A percentile compares a stretch with the other conserved stretches of the same genome.
phyloP scores from a whole-genome alignment of 2,888 invertebrate genomes.

The Baccha elongata region DNA sequence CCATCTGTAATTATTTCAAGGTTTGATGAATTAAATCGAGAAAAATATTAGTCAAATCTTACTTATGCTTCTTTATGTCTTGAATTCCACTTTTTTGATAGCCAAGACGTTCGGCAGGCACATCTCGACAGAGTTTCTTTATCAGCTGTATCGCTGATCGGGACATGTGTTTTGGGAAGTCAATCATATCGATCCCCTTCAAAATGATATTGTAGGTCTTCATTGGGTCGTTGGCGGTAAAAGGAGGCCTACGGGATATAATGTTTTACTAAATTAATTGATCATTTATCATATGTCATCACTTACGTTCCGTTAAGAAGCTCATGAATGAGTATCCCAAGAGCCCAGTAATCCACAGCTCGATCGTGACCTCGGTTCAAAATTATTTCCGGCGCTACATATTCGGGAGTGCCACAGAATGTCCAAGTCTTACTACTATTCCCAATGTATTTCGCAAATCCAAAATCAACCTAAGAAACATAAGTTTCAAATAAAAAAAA shows the following conservation, averaged over 20 bases:
- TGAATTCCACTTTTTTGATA: slow-evolving; percentile 94
- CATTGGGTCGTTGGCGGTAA: slow-evolving; percentile 95
- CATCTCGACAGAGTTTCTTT: slow-evolving; percentile 92
- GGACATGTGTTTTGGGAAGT: slow-evolving; percentile 91
- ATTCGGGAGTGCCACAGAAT: slow-evolving; percentile 98
- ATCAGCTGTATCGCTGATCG: slow-evolving; percentile 92
- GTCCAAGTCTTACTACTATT: slow-evolving; percentile 95
- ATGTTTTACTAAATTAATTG: too few relatives aligned
- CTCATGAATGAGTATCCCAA: slow-evolving; percentile 94
- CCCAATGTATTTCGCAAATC: slow-evolving; percentile 94
- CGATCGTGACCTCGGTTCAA: slow-evolving; percentile 89
- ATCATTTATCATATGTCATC: neutral
- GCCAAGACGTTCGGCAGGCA: slow-evolving; percentile 94
- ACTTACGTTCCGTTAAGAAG: slow-evolving; percentile 91
- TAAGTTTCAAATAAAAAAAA: neutral
- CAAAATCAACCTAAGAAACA: slow-evolving; percentile 90
- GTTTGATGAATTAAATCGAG: neutral
- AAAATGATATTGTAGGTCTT: slow-evolving; percentile 96
- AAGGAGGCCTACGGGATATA: slow-evolving; percentile 87
- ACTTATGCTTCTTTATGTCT: slow-evolving; percentile 94
- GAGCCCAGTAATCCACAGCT: slow-evolving; percentile 97
- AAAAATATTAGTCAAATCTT: slow-evolving; percentile 76
- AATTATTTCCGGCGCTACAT: slow-evolving; percentile 95
- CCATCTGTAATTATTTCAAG: slow-evolving; percentile 87
- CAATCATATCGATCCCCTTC: slow-evolving; percentile 94